Base-by-base conservation (phyloP, 2,888 invertebrate genomes). In the Leucophenga maculata region DNA sequence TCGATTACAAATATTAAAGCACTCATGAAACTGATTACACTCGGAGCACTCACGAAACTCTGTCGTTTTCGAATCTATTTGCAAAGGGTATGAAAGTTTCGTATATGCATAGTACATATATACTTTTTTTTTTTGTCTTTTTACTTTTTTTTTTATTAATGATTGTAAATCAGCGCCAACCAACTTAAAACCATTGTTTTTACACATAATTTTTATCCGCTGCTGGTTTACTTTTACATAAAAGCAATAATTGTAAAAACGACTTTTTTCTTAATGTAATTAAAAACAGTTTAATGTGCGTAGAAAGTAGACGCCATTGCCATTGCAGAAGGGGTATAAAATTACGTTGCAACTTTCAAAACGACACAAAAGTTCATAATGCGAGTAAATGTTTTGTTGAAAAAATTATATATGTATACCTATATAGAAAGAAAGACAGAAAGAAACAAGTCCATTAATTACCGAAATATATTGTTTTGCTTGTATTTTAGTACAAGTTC, bases 231-330 rank as follows among this genome's bases (percentile, higher is more conserved):
- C 50, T 50, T 50, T 50, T 50, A 50, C n/a, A 50, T 16, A 18
- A 50, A 50, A 50, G 50, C 16, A 50, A 50, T 18, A 18, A 39
- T 39, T 39, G 39, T 39, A 39, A 39, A 39, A 39, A 39, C 39
- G 39, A 39, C 39, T 39, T 39, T 39, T 39, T 39, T 32, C 8
- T 39, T 39, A 39, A 39, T 50, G 50, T 50, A 50, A 50, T 50
- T 50, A 50, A 50, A 50, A 50, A 18, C 11, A 50, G 18, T 50
- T 50, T 50, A 50, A 50, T 50, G 50, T 18, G 50, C 50, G n/a
- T 16, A 50, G 50, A 50, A 50, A 50, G 50, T 18, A 6, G 39
- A 39, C 39, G 39, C 8, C 39, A 8, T 39, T 39, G 39, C 39
- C 11, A 11, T 6, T 39, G 11, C 39, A 39, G 39, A 39, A 3